Conservation (phyloP, 2,888 invertebrate genomes). For the Melanostoma mellinum region DNA sequence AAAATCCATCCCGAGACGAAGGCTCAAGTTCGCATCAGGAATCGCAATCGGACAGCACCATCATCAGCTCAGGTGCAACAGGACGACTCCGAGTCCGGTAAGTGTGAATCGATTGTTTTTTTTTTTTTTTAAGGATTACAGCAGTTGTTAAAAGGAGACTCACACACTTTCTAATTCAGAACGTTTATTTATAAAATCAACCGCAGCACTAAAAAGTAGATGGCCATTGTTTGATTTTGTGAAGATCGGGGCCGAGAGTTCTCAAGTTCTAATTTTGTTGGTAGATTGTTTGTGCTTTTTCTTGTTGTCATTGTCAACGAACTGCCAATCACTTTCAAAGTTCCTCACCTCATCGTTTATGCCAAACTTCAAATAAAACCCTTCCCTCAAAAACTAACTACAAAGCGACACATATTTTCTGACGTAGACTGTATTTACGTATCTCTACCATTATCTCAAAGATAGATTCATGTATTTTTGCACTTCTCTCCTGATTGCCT, state of each 20-base stretch:
- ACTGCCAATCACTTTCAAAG: too few species aligned
- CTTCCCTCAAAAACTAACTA: too few species aligned
- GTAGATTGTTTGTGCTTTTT: too few species aligned
- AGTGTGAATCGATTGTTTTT: constrained; percentile 57
- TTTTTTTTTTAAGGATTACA: constrained; percentile 7
- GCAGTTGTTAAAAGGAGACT: neutral
- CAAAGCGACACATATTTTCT: neutral
- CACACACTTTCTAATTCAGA: neutral
- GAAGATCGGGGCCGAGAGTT: too few species aligned
- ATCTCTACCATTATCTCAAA: constrained; percentile 27
- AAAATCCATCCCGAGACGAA: constrained; percentile 90
- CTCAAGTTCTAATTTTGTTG: too few species aligned
- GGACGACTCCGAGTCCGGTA: constrained; percentile 75
- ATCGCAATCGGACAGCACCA: constrained; percentile 74
- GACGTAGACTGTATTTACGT: neutral
- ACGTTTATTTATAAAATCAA: too few species aligned
- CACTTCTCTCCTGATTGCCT: constrained; percentile 45
- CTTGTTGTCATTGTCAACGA: too few species aligned
- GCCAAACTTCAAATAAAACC: too few species aligned
- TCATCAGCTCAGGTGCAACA: constrained; percentile 70
- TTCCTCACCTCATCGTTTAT: too few species aligned
- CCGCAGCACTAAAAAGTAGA: too few species aligned
- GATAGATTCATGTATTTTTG: constrained; percentile 48
- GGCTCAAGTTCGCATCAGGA: constrained; percentile 84
- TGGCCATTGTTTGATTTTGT: too few species aligned